Evolutionary conservation across 2,888 invertebrate genomes (phyloP).

Genomic region (Microplitis manilae): DNA sequence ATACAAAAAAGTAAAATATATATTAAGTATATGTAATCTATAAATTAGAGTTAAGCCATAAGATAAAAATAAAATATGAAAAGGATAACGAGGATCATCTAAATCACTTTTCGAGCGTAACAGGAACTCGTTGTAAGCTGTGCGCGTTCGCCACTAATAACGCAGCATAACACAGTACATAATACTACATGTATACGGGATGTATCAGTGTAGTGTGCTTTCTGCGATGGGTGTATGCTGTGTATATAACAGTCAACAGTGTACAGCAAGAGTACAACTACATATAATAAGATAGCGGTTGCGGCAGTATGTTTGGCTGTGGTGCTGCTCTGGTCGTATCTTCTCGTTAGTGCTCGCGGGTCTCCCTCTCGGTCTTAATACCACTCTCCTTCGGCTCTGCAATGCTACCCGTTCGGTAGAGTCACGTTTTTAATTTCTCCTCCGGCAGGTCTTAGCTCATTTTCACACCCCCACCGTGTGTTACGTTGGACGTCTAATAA

Average conservation of each 20-base stretch:
- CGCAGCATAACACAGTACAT: slow-evolving; percentile 24
- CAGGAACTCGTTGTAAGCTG: slow-evolving; percentile 18
- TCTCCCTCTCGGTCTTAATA: background rate
- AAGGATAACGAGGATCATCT: slow-evolving; percentile 29
- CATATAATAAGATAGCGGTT: slow-evolving; percentile 33
- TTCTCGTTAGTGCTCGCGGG: slow-evolving; percentile 63
- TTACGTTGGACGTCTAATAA: slow-evolving; percentile 59
- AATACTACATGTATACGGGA: slow-evolving; percentile 1
- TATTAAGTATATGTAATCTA: slow-evolving; percentile 7
- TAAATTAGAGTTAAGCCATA: background rate
- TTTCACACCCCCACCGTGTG: slow-evolving; percentile 61
- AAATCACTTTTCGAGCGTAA: slow-evolving; percentile 21
- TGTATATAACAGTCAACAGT: background rate
- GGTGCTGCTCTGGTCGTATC: slow-evolving; percentile 61
- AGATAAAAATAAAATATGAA: slow-evolving; percentile 13
- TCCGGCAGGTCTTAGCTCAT: slow-evolving; percentile 60
- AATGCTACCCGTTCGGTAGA: slow-evolving; percentile 56
- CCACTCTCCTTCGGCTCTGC: slow-evolving; percentile 40
- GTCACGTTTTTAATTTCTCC: slow-evolving; percentile 71
- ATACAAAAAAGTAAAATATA: background rate
- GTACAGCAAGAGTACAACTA: slow-evolving; percentile 41
- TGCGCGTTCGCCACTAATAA: slow-evolving; percentile 19
- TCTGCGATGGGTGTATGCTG: background rate
- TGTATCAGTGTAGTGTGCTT: background rate
- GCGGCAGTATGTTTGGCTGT: slow-evolving; percentile 29